Evolutionary conservation across 92 coral and sea anemone species (phyloP), one percentile per base, ranked within the genome.

Genomic region (Blastomussa wellsi): DNA sequence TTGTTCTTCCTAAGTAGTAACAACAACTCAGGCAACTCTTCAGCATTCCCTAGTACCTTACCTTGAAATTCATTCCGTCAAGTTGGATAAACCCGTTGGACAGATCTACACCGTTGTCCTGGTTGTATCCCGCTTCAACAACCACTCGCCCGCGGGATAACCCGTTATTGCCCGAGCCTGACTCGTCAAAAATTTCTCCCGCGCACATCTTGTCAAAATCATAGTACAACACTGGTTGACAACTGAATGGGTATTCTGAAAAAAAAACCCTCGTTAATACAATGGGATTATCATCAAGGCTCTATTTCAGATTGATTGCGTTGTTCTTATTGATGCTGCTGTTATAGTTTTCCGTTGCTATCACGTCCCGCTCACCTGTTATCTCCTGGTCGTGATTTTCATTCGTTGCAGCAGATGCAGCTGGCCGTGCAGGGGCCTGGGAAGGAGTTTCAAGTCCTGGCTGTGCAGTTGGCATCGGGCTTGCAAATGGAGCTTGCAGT

Each of bases 111-210:
- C 93, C 95, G 72, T 92, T 91, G 92, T 94, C 95, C 53, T 86
- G 90, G 48, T 86, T 86, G 37, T 83, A 88, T 24, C 98, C 98
- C 19, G 90, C 90, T 74, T 90, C 93, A 8, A 90, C 82, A 24
- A 87, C 44, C 31, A 91, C 87, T 41, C 83, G 86, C 65, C 98
- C 98, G 65, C 86, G 88, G 55, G 93, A 68, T 14, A 78, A 44
- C 24, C 98, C 98, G 86, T 94, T 94, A 86, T 94, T 94, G n/a
- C 98, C 98, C 89, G 82, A 67, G 51, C 98, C 98, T 36, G 98
- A 94, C 88, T 94, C 98, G 88, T 94, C 98, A 72, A 79, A 94
- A 31, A 94, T 81, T 31, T 92, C 91, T 10, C 95, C 95, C 6
- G 89, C 68, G 77, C 98, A 94, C 78, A 92, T 76, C 88, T 94